Percentiles rank a stretch among this genome's conserved stretches.
Evolutionary conservation across 35 echinoderm and acorn worm species (phyloP).

Genomic region (Ophioderma brevispina): DNA sequence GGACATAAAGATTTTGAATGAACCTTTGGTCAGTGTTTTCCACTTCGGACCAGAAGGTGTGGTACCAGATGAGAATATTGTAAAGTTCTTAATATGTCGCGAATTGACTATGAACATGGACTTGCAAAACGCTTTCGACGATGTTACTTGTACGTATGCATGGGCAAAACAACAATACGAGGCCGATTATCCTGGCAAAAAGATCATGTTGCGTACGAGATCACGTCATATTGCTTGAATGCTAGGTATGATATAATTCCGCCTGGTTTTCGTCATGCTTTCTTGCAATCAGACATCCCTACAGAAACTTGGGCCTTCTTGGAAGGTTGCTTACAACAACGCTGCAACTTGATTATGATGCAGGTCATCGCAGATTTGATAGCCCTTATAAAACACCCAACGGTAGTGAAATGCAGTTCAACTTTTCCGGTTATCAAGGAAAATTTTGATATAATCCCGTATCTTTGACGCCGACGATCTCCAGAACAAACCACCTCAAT

Average conservation of each 20-base stretch:
- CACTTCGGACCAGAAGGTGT: background rate
- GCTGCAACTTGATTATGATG: background rate
- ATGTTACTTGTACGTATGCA: background rate
- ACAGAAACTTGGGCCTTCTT: background rate
- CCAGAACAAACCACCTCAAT: slow-evolving; percentile 9
- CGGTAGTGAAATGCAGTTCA: background rate
- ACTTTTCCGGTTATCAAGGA: background rate
- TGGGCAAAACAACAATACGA: background rate
- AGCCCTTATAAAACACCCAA: background rate
- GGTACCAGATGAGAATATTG: background rate
- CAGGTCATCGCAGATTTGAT: background rate
- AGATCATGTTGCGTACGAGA: background rate
- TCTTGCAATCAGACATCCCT: background rate
- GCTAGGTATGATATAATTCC: background rate
- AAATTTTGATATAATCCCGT: background rate
- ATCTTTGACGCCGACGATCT: slow-evolving; percentile 50
- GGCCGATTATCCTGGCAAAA: background rate
- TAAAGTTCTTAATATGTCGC: background rate
- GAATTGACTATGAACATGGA: background rate
- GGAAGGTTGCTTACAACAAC: too few relatives aligned
- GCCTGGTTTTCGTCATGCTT: background rate
- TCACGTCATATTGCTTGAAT: background rate
- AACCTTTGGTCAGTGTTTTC: background rate
- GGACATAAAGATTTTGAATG: background rate
- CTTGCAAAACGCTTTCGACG: background rate